Conservation (phyloP, 2,888 invertebrate genomes). For the Sminthurinus aureus region DNA sequence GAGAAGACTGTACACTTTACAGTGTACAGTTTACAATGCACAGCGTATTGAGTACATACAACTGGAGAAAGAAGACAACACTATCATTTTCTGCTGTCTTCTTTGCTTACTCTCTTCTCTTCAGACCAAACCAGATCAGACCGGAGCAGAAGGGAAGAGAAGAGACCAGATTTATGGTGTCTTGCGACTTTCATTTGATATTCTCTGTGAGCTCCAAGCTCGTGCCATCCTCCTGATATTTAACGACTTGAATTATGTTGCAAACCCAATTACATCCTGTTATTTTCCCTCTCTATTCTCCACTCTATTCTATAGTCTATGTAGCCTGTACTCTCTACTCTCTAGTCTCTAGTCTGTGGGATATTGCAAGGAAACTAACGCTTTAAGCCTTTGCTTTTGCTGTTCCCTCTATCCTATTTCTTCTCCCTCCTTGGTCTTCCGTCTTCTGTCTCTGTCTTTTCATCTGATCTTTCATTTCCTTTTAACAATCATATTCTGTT, state of each 20-base stretch:
- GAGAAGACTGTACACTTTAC: background rate
- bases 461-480: no score
- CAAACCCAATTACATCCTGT: slow-evolving; percentile 58
- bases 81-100: slow-evolving; percentile 57
- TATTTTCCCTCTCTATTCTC: slow-evolving; percentile 40
- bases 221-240: slow-evolving; percentile 46
- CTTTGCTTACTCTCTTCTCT: slow-evolving; percentile 52
- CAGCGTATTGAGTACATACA: background rate
- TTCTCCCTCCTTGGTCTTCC: no score
- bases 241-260: slow-evolving; percentile 57
- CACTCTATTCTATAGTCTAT: no score
- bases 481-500: no score
- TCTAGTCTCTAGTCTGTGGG: background rate
- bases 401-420: no score
- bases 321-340: no score
- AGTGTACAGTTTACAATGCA: background rate
- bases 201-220: slow-evolving; percentile 30
- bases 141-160: no score
- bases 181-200: slow-evolving; percentile 46
- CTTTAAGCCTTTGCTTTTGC: no score
- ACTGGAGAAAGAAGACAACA: slow-evolving; percentile 7
- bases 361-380: no score
- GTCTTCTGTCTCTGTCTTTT: no score
- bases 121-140: slow-evolving; percentile 33
- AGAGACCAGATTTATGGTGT: slow-evolving; percentile 52